Percentiles rank a stretch among this genome's conserved stretches.
Evolutionary conservation across 2,888 invertebrate species (phyloP).

Genomic region (Scaptomyza tumidula): DNA sequence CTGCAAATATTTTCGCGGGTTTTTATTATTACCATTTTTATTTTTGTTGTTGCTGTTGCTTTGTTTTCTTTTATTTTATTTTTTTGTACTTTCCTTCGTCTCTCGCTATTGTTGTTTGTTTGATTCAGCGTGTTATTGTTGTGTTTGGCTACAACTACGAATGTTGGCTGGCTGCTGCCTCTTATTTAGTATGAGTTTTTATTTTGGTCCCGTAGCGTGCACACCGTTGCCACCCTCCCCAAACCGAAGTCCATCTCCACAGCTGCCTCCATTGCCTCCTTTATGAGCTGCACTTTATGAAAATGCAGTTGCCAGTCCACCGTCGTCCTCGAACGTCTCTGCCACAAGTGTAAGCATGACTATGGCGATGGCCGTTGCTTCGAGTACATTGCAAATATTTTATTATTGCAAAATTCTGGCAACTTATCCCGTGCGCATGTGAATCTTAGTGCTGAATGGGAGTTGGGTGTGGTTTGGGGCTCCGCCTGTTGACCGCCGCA

Average conservation of each 20-base stretch:
- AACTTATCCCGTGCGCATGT: slow-evolving; percentile 78
- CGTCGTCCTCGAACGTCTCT: slow-evolving; percentile 22
- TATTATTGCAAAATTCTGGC: slow-evolving; percentile 81
- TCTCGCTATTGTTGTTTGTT: slow-evolving; percentile 69
- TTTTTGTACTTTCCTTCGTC: slow-evolving; percentile 27
- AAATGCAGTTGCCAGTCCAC: slow-evolving; percentile 69
- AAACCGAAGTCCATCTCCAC: slow-evolving; percentile 4
- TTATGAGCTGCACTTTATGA: slow-evolving; percentile 77
- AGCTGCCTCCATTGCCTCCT: slow-evolving; percentile 35
- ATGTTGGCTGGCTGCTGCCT: slow-evolving; percentile 39
- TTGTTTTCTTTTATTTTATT: slow-evolving; percentile 14
- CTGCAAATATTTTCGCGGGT: slow-evolving; percentile 81
- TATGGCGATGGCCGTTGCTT: slow-evolving; percentile 39
- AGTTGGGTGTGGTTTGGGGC: slow-evolving; percentile 4
- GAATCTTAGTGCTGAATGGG: slow-evolving; percentile 41
- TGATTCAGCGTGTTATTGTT: slow-evolving; percentile 56
- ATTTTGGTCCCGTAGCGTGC: slow-evolving; percentile 49
- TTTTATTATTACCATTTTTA: slow-evolving; percentile 70
- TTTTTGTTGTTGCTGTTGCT: slow-evolving; percentile 8
- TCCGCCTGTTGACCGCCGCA: slow-evolving; percentile 41
- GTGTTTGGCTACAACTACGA: slow-evolving; percentile 40
- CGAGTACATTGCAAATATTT: slow-evolving; percentile 81
- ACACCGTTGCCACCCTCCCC: slow-evolving; percentile 38
- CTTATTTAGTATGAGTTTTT: slow-evolving; percentile 75
- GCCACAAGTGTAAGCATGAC: slow-evolving; percentile 20